phyloP scores from a whole-genome alignment of 2,797 vertebrate genomes.

The Gymnodraco acuticeps region DNA sequence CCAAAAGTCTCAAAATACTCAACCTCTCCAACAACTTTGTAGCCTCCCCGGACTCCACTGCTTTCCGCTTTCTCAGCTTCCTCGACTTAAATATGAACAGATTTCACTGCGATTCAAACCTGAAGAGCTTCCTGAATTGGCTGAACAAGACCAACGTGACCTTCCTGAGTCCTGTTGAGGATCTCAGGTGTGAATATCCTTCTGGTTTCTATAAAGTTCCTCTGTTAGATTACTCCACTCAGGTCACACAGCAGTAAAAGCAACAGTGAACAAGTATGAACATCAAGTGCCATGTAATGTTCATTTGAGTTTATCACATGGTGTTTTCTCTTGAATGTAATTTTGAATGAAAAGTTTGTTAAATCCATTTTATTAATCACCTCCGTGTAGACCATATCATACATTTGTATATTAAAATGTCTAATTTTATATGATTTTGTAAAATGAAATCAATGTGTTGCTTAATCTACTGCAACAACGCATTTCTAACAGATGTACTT shows the following conservation, averaged over 20 bases:
- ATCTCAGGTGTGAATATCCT: slow-evolving; percentile 78
- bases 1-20: slow-evolving; percentile 80
- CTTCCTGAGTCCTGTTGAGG: slow-evolving; percentile 61
- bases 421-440: neutral
- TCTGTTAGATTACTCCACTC: slow-evolving; percentile 48
- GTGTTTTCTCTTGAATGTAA: neutral
- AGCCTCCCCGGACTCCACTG: slow-evolving; percentile 82
- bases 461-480: neutral
- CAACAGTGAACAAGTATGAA: neutral
- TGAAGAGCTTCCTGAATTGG: slow-evolving; percentile 84
- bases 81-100: slow-evolving; percentile 85
- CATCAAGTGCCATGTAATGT: neutral
- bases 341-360: neutral
- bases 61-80: slow-evolving; percentile 78
- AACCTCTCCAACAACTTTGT: slow-evolving; percentile 87
- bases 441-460: neutral
- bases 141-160: slow-evolving; percentile 83
- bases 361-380: neutral
- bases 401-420: neutral
- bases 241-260: slow-evolving; percentile 8
- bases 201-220: slow-evolving; percentile 26
- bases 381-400: neutral
- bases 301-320: neutral
- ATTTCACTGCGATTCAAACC: slow-evolving; percentile 83
- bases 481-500: too few species aligned